Evolutionary conservation across 30 jellyfish, hydroid and myxozoan species (phyloP).

Genomic region (Mastigias papua): DNA sequence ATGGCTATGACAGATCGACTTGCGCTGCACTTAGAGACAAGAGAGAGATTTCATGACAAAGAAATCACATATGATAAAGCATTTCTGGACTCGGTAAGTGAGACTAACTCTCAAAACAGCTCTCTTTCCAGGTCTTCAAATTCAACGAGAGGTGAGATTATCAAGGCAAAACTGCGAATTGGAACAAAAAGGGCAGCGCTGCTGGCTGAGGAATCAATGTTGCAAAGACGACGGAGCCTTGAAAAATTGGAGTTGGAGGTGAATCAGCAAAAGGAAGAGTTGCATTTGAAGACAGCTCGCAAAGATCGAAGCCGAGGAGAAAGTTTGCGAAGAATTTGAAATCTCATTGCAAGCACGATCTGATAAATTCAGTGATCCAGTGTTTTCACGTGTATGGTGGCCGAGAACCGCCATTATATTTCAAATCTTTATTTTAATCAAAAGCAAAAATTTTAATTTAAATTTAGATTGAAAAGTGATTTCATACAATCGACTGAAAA

Average conservation of each 20-base stretch:
- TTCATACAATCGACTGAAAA: no score
- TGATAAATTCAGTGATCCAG: conserved; percentile 44
- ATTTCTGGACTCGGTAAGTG: conserved; percentile 39
- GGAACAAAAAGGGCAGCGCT: conserved; percentile 43
- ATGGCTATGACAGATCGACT: conserved; percentile 12
- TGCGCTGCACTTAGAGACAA: no score
- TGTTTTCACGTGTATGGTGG: conserved; percentile 28
- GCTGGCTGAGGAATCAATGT: conserved; percentile 46
- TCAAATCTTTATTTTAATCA: no score
- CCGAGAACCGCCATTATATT: no score
- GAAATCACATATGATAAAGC: background rate
- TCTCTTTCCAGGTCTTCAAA: conserved; percentile 7
- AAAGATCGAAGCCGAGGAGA: conserved; percentile 55
- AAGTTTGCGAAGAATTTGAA: conserved; percentile 54
- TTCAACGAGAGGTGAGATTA: background rate
- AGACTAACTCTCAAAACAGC: conserved; percentile 8
- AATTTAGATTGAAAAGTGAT: no score
- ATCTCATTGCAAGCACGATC: conserved; percentile 31
- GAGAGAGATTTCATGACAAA: conserved; percentile 7
- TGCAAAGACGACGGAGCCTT: conserved; percentile 22
- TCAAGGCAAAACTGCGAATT: conserved; percentile 41
- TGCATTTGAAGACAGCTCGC: conserved; percentile 12
- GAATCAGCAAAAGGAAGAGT: conserved; percentile 39
- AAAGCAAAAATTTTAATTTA: no score
- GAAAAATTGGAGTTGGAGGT: conserved; percentile 44